phyloP scores from a whole-genome alignment of 1,140 invertebrate genomes.

The Anoplophora glabripennis region DNA sequence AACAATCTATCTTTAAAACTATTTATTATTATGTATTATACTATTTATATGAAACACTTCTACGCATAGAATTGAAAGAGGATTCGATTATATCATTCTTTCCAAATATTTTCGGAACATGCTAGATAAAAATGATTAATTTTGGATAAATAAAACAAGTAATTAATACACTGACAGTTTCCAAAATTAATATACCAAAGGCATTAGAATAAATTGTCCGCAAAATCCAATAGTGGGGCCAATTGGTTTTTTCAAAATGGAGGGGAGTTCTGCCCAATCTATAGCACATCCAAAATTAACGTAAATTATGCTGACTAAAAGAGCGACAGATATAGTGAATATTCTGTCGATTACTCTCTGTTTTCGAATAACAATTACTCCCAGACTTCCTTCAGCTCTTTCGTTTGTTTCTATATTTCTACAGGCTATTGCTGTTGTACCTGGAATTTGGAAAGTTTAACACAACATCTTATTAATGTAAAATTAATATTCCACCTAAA shows the following conservation, averaged over 20 bases:
- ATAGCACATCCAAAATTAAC: slow-evolving; percentile 94
- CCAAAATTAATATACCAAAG: slow-evolving; percentile 61
- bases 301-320: slow-evolving; percentile 74
- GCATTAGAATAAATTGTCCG: slow-evolving; percentile 87
- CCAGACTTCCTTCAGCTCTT: slow-evolving; percentile 14
- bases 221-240: slow-evolving; percentile 80
- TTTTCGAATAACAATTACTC: slow-evolving; percentile 62
- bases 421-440: slow-evolving; percentile 22
- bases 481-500: slow-evolving; percentile 38
- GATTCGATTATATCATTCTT: neutral
- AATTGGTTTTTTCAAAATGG: slow-evolving; percentile 70
- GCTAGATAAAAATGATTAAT: no score
- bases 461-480: neutral
- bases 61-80: neutral
- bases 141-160: neutral
- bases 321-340: slow-evolving; percentile 75
- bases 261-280: slow-evolving; percentile 69
- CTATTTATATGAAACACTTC: neutral
- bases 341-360: slow-evolving; percentile 67
- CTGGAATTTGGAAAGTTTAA: slow-evolving; percentile 11
- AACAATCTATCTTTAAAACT: neutral
- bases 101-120: no score
- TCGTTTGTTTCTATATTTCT: slow-evolving; percentile 12
- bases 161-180: neutral
- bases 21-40: neutral